These are phyloP conservation scores for Ladona fulva DNA, from an alignment of 1,140 invertebrate species.

Conservation along the genomic window DNA sequence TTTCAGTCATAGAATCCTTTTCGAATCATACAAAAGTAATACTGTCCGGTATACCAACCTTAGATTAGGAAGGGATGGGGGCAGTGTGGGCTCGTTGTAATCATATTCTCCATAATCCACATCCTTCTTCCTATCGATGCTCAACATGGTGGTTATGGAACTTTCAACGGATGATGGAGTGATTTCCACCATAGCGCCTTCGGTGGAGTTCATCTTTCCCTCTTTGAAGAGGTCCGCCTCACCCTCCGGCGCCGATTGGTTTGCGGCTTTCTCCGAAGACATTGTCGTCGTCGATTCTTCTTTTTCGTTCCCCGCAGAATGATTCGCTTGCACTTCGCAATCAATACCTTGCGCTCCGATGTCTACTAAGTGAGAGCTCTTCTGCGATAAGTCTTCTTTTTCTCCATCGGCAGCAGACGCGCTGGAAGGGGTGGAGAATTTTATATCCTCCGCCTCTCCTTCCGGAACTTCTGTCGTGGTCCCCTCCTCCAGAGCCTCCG, in stretches of 20 bases:
- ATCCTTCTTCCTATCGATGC: slow-evolving; percentile 38
- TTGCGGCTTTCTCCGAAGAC: no score
- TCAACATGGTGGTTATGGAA: slow-evolving; percentile 33
- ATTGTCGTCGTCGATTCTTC: no score
- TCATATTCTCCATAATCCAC: slow-evolving; percentile 46
- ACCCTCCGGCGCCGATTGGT: no score
- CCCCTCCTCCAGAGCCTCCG: slow-evolving; percentile 22
- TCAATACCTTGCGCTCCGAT: neutral
- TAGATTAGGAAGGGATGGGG: slow-evolving; percentile 64
- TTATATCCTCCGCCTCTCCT: neutral
- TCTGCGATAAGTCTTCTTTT: neutral
- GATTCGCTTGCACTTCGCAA: slow-evolving; percentile 22
- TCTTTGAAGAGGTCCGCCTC: no score
- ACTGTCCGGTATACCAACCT: slow-evolving; percentile 33
- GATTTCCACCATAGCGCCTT: slow-evolving; percentile 30
- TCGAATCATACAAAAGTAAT: no score
- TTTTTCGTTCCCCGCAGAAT: no score
- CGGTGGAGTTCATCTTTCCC: neutral
- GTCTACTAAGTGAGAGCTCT: neutral
- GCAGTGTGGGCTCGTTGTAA: slow-evolving; percentile 55
- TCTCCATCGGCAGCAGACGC: neutral
- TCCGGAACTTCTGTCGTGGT: neutral
- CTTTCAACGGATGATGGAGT: slow-evolving; percentile 35
- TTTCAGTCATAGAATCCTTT: no score
- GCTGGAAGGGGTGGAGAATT: no score